Evolutionary conservation across 2,888 invertebrate species (phyloP).

Genomic region (Deroplatys truncata): DNA sequence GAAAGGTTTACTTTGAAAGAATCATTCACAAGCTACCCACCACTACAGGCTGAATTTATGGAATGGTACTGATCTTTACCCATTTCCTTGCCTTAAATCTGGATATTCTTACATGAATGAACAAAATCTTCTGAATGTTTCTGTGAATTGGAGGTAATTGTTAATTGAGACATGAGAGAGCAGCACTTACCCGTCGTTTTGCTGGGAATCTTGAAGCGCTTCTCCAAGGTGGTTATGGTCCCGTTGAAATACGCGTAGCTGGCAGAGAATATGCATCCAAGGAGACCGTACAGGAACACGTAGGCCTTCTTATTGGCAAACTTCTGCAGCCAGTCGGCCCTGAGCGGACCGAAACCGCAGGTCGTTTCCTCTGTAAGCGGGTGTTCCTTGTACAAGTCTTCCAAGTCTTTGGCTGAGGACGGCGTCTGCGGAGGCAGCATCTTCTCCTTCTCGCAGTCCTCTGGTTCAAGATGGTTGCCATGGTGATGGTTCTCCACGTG

Average conservation of each 20-base stretch:
- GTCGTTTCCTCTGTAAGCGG: constrained; percentile 58
- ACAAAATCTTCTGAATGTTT: no score
- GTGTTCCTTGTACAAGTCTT: constrained; percentile 49
- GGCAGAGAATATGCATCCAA: constrained; percentile 65
- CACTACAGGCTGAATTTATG: no score
- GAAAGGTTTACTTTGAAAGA: no score
- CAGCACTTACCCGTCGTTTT: constrained; percentile 57
- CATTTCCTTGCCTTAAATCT: no score
- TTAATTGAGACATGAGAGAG: background rate
- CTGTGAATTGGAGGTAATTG: no score
- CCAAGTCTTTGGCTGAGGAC: constrained; percentile 32
- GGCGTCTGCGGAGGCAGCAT: background rate
- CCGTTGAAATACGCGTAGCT: constrained; percentile 68
- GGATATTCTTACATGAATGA: no score
- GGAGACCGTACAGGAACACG: constrained; percentile 60
- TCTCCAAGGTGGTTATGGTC: constrained; percentile 70
- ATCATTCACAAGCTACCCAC: no score
- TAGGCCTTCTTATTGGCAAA: constrained; percentile 56
- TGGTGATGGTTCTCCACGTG: background rate
- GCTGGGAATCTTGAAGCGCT: constrained; percentile 68
- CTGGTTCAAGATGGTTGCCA: background rate
- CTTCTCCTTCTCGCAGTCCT: background rate
- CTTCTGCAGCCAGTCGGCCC: constrained; percentile 55
- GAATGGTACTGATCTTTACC: no score
- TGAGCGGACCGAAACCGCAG: constrained; percentile 60